Percentiles rank a stretch among this genome's conserved stretches.
Evolutionary conservation across 1,140 invertebrate species (phyloP).

Genomic region (Hydropsyche tenuis): DNA sequence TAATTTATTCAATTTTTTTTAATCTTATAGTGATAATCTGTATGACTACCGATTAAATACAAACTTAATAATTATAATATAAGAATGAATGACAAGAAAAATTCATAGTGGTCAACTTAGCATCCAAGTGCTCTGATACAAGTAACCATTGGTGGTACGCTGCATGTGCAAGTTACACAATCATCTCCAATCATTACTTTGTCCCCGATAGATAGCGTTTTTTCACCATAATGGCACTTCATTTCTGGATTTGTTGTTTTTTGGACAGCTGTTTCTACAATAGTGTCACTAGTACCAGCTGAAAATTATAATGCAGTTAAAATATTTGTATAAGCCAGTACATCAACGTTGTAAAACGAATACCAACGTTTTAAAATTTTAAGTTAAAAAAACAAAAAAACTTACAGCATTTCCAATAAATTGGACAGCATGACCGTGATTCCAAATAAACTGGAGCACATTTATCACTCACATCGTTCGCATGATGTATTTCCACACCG

Average conservation of each 20-base stretch:
- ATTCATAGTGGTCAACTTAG: background rate
- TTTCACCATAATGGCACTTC: slow-evolving; percentile 57
- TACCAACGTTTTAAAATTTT: too few species aligned
- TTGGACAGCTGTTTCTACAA: slow-evolving; percentile 15
- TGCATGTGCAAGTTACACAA: slow-evolving; percentile 58
- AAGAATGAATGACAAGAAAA: too few species aligned
- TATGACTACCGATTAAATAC: too few species aligned
- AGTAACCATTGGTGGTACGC: slow-evolving; percentile 58
- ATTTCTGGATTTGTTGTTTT: slow-evolving; percentile 41
- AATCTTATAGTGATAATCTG: too few species aligned
- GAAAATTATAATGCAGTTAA: background rate
- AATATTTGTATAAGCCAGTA: background rate
- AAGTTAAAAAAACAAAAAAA: background rate
- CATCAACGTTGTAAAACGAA: too few species aligned
- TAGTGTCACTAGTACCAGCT: slow-evolving; percentile 32
- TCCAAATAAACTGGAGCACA: slow-evolving; percentile 62
- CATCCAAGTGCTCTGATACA: slow-evolving; percentile 50
- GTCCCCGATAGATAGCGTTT: slow-evolving; percentile 57
- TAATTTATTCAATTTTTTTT: too few species aligned
- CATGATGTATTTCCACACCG: slow-evolving; percentile 60
- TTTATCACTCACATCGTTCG: slow-evolving; percentile 55
- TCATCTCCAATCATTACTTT: slow-evolving; percentile 54
- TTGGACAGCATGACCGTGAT: slow-evolving; percentile 58
- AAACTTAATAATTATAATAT: too few species aligned
- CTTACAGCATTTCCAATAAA: slow-evolving; percentile 63